phyloP scores from a whole-genome alignment of 2,888 invertebrate genomes.

The Sacculina carcini region DNA sequence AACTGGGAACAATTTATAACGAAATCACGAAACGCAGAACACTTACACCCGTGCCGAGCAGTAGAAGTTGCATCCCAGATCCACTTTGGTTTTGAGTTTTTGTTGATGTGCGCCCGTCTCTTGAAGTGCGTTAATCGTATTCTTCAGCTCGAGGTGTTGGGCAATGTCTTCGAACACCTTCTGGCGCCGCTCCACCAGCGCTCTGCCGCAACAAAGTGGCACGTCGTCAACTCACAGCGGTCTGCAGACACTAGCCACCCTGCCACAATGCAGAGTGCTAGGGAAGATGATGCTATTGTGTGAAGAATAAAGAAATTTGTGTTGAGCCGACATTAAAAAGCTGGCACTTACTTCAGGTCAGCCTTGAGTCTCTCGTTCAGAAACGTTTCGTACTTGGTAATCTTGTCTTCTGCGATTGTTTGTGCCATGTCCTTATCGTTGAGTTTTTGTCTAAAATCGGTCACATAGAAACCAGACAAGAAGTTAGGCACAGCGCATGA shows the following conservation, averaged over 20 bases:
- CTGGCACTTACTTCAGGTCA: conserved; percentile 36
- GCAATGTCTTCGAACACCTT: conserved; percentile 35
- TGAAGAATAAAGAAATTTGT: no score
- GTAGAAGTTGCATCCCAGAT: conserved; percentile 59
- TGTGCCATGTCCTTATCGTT: no score
- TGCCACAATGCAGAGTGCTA: no score
- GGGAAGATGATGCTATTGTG: no score
- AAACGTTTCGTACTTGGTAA: conserved; percentile 35
- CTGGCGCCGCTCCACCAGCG: conserved; percentile 26
- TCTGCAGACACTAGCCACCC: no score
- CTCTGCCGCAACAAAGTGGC: conserved; percentile 12
- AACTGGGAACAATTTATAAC: no score
- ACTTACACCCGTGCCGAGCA: conserved; percentile 40
- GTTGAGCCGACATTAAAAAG: no score
- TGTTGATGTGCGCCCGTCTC: conserved; percentile 27
- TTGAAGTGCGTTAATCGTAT: conserved; percentile 34
- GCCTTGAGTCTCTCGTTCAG: conserved; percentile 48
- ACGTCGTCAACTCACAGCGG: no score
- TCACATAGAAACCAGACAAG: no score
- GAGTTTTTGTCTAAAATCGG: no score
- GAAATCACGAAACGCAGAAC: no score
- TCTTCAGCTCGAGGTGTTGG: conserved; percentile 44
- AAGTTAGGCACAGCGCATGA: no score
- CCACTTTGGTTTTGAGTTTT: conserved; percentile 39
- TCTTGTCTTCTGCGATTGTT: conserved; percentile 17